phyloP scores from a whole-genome alignment of 2,888 invertebrate genomes.

The Dryocosmus kuriphilus region DNA sequence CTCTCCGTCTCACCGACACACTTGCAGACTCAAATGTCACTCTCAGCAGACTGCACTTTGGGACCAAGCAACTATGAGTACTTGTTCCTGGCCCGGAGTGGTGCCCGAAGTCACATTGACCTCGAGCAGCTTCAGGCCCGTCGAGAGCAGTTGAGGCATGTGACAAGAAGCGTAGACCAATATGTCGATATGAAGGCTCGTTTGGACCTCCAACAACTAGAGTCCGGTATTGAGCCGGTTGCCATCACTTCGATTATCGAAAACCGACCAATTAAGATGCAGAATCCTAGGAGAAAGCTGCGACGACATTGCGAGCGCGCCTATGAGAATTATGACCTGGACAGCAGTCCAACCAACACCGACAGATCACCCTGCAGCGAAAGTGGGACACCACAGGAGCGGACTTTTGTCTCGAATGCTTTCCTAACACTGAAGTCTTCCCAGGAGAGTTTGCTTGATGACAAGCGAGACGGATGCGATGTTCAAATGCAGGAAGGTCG shows the following conservation, averaged over 20 bases:
- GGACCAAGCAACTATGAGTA: slow-evolving; percentile 85
- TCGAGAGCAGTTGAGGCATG: slow-evolving; percentile 82
- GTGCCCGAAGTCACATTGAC: slow-evolving; percentile 85
- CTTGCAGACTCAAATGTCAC: slow-evolving; percentile 80
- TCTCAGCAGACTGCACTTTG: slow-evolving; percentile 79
- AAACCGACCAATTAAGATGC: slow-evolving; percentile 85
- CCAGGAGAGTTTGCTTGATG: slow-evolving; percentile 82
- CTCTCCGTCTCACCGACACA: slow-evolving; percentile 92
- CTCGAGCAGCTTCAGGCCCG: slow-evolving; percentile 82
- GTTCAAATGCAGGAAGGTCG: slow-evolving; percentile 73
- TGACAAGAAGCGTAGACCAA: slow-evolving; percentile 85
- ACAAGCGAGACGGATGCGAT: slow-evolving; percentile 78
- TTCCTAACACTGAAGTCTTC: slow-evolving; percentile 81
- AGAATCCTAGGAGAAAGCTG: slow-evolving; percentile 86
- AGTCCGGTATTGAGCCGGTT: slow-evolving; percentile 81
- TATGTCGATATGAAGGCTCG: slow-evolving; percentile 87
- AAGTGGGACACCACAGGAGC: slow-evolving; percentile 65
- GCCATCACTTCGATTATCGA: slow-evolving; percentile 87
- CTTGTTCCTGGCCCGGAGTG: slow-evolving; percentile 82
- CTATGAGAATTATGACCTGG: slow-evolving; percentile 82
- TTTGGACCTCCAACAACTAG: slow-evolving; percentile 75
- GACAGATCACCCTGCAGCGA: slow-evolving; percentile 78
- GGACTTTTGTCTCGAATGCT: slow-evolving; percentile 80
- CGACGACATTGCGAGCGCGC: slow-evolving; percentile 81
- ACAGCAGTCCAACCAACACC: slow-evolving; percentile 72